Evolutionary conservation across 2,797 vertebrate genomes (phyloP).

Genomic region (Enteromius fasciolatus): DNA sequence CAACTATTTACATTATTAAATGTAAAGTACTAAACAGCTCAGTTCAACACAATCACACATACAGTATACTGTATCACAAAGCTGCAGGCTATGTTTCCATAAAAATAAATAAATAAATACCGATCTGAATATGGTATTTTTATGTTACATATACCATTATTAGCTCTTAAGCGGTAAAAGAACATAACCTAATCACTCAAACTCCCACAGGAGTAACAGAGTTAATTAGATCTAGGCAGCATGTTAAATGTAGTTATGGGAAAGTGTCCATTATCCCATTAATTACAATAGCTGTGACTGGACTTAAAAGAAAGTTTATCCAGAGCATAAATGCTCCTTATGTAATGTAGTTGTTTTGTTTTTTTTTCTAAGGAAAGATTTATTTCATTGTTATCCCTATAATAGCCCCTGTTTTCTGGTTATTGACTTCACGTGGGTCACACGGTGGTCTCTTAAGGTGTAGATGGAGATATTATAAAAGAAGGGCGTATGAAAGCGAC

Average conservation of each 20-base stretch:
- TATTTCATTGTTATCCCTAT: constrained; percentile 14
- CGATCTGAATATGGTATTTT: not conserved
- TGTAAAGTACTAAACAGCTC: not conserved
- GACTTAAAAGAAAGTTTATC: not conserved
- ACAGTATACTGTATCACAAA: not conserved
- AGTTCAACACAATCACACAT: not conserved
- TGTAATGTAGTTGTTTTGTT: not conserved
- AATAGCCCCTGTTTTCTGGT: constrained; percentile 23
- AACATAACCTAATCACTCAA: constrained; percentile 1
- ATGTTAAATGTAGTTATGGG: not conserved
- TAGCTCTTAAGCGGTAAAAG: not conserved
- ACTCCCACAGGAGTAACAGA: not conserved
- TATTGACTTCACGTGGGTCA: constrained; percentile 16
- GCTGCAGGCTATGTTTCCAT: not conserved
- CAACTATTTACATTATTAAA: not conserved
- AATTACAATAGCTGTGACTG: not conserved
- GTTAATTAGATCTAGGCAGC: constrained; percentile 16
- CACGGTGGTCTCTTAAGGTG: constrained; percentile 24
- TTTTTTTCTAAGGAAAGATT: not conserved
- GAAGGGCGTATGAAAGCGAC: constrained; percentile 78
- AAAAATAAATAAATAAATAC: not conserved
- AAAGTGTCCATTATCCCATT: constrained; percentile 25
- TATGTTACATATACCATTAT: not conserved
- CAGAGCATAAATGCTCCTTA: not conserved
- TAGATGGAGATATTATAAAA: constrained; percentile 47